Base-by-base conservation (phyloP, 2,888 invertebrate genomes). In the Stegana nigrithorax region DNA sequence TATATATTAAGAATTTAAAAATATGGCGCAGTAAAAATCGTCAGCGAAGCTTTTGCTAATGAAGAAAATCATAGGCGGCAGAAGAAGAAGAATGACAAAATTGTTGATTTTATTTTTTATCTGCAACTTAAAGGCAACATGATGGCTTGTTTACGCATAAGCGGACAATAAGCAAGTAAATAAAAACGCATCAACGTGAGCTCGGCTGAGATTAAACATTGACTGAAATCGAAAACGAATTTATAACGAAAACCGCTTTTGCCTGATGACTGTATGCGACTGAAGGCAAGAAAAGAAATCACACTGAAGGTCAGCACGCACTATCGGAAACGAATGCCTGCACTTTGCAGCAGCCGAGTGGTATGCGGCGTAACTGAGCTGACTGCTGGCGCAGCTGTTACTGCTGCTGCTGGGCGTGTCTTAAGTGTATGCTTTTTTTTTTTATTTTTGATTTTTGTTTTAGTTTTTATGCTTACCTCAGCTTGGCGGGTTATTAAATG, bases 251-350 rank as follows among this genome's bases (percentile, higher is more conserved):
- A 4, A n/a, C 42, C 7, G 14, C 42, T 42, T 42, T 42, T 8
- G 14, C 14, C n/a, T n/a, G n/a, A n/a, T 4, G 42, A n/a, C 42
- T 14, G 17, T 32, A 42, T 7, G 42, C 42, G 42, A 12, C 42
- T 2, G 6, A 42, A 42, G 14, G 10, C 42, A 42, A 14, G 12
- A 10, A 29, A 29, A 29, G 10, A 5, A 29, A 29, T n/a, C n/a
- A 29, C 5, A 10, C 29, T 29, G 29, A 29, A 10, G 5, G 29
- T 5, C 29, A 42, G 6, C 6, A 14, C 42, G 42, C n/a, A n/a
- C n/a, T n/a, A n/a, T 42, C 8, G 42, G 62, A 73, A 59, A 60
- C 63, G 65, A 73, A 67, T 59, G 69, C 65, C 65, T 76, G 73
- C 77, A 73, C 56, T 69, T 12, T 51, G 50, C 36, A 59, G 64